Percentiles rank a stretch among this genome's conserved stretches.
phyloP scores from a whole-genome alignment of 2,888 invertebrate species.

The Epinotia nisella region DNA sequence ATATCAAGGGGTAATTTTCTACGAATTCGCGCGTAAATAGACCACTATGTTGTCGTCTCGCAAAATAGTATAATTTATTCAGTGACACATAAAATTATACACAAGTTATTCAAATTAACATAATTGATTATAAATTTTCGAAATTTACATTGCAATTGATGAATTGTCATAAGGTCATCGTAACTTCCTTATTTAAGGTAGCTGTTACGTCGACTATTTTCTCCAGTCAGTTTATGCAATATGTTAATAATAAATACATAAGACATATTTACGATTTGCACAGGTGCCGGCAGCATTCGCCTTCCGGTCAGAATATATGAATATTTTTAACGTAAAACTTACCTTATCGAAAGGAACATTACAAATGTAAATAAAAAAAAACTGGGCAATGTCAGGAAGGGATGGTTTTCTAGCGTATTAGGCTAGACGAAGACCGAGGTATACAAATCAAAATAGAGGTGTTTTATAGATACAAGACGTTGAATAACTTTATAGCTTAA shows the following conservation, averaged over 20 bases:
- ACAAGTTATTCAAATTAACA: slow-evolving; percentile 1
- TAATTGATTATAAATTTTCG: background rate
- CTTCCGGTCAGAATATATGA: slow-evolving; percentile 58
- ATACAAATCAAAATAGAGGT: slow-evolving; percentile 1
- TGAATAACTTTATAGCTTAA: background rate
- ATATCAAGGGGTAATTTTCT: background rate
- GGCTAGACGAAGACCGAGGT: background rate
- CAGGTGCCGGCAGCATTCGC: slow-evolving; percentile 55
- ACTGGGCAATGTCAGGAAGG: background rate
- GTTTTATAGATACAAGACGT: background rate
- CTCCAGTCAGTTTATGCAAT: slow-evolving; percentile 50
- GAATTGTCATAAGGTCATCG: slow-evolving; percentile 18
- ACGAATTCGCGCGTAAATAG: background rate
- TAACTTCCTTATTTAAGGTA: slow-evolving; percentile 34
- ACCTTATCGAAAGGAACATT: slow-evolving; percentile 30
- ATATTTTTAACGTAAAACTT: slow-evolving; percentile 51
- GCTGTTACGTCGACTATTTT: slow-evolving; percentile 46
- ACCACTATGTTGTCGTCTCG: background rate
- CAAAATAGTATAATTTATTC: background rate
- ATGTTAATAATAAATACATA: slow-evolving; percentile 60
- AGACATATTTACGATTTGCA: slow-evolving; percentile 59
- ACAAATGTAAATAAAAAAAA: slow-evolving; percentile 18
- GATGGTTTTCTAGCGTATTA: background rate
- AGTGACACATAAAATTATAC: background rate
- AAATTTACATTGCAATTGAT: slow-evolving; percentile 4